Evolutionary conservation across 2,113 vertebrate species (phyloP).

Genomic region (Centrocercus urophasianus): DNA sequence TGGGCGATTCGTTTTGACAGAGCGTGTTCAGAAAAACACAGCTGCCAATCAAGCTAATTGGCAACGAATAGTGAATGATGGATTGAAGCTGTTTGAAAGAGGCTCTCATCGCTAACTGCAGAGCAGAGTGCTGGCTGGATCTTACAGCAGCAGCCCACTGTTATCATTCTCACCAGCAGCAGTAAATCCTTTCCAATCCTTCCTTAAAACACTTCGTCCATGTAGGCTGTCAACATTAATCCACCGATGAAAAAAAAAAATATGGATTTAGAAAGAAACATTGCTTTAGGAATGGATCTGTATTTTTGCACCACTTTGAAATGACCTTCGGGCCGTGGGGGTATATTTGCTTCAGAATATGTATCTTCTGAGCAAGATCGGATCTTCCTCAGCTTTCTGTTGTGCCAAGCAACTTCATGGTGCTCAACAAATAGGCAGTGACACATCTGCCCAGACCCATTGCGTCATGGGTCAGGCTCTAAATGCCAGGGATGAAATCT

Average conservation of each 20-base stretch:
- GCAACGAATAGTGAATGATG: slow-evolving; percentile 46
- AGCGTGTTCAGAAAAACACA: slow-evolving; percentile 8
- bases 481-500: slow-evolving; percentile 18
- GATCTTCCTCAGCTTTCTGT: background rate
- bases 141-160: slow-evolving; percentile 28
- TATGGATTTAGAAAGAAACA: slow-evolving; percentile 43
- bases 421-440: background rate
- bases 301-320: slow-evolving; percentile 56
- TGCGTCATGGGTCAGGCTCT: slow-evolving; percentile 28
- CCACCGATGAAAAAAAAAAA: slow-evolving; percentile 15
- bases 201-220: slow-evolving; percentile 68
- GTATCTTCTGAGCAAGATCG: slow-evolving; percentile 2
- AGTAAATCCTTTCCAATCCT: slow-evolving; percentile 69
- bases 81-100: slow-evolving; percentile 5
- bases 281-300: slow-evolving; percentile 50
- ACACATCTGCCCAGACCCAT: background rate
- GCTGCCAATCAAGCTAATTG: slow-evolving; percentile 70
- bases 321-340: slow-evolving; percentile 31
- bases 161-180: slow-evolving; percentile 69
- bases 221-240: slow-evolving; percentile 69
- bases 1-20: slow-evolving; percentile 45
- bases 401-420: slow-evolving; percentile 26
- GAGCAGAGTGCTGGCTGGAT: slow-evolving; percentile 29
- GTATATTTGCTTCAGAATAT: slow-evolving; percentile 19
- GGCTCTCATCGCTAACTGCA: background rate